Conservation (phyloP, 2,113 vertebrate genomes). For the Galemys pyrenaicus region DNA sequence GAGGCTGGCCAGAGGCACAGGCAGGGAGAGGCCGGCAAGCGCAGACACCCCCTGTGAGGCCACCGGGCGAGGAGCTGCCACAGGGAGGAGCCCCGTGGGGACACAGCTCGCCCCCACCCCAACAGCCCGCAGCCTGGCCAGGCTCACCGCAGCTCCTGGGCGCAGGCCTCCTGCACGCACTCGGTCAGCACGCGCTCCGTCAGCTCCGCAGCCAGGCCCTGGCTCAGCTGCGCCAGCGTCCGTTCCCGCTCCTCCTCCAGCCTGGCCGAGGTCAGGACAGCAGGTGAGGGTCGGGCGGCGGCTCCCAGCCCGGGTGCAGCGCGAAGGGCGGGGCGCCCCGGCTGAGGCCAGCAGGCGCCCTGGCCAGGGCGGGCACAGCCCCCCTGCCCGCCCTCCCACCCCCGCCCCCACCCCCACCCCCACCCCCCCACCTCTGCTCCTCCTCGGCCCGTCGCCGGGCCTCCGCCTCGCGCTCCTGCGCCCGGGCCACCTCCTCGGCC, state of each 20-base stretch:
- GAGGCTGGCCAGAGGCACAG: too few relatives aligned
- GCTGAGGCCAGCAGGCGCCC: too few relatives aligned
- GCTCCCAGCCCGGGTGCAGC: too few relatives aligned
- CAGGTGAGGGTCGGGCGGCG: background rate
- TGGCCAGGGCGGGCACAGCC: background rate
- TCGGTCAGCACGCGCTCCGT: conserved; percentile 88
- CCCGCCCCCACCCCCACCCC: conserved; percentile 82
- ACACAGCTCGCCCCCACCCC: too few relatives aligned
- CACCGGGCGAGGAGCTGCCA: too few relatives aligned
- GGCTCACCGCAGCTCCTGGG: conserved; percentile 88
- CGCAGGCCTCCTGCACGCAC: conserved; percentile 82
- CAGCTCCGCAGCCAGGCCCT: conserved; percentile 87
- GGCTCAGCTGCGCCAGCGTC: conserved; percentile 87
- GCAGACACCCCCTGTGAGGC: too few relatives aligned
- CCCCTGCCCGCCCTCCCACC: conserved; percentile 83
- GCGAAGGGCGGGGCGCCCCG: too few relatives aligned
- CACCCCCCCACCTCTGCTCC: conserved; percentile 88
- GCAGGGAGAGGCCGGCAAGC: too few relatives aligned
- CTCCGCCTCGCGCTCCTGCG: conserved; percentile 86
- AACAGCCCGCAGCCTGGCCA: too few relatives aligned
- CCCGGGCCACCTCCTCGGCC: conserved; percentile 80
- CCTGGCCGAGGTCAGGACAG: conserved; percentile 79
- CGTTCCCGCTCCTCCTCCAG: conserved; percentile 89
- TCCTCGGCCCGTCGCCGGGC: conserved; percentile 90
- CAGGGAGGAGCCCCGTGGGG: too few relatives aligned